Conservation (phyloP, 2,888 invertebrate species). For the Alloplasta piceator region DNA sequence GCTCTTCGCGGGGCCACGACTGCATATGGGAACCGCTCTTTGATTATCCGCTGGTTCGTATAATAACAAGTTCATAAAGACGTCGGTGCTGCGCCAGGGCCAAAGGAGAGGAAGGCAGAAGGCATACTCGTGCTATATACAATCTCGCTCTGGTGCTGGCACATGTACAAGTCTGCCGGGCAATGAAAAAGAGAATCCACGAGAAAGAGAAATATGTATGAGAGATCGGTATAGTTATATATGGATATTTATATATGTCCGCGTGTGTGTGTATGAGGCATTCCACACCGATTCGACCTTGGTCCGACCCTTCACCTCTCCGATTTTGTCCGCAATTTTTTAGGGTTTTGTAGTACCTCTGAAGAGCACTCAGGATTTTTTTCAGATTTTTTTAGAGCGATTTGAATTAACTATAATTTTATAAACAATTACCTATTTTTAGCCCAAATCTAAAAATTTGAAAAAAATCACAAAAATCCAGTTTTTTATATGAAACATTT, state of each 20-base stretch:
- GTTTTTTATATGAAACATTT: no score
- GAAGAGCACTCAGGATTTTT: no score
- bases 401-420: no score
- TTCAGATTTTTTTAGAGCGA: no score
- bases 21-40: constrained; percentile 78
- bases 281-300: no score
- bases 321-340: no score
- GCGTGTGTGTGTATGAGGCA: constrained; percentile 8
- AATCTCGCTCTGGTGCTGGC: background rate
- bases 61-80: constrained; percentile 82
- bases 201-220: constrained; percentile 27
- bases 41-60: constrained; percentile 80
- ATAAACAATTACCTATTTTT: no score
- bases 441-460: no score
- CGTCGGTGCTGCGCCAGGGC: constrained; percentile 74
- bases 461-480: no score
- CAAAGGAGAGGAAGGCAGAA: constrained; percentile 47
- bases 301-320: no score
- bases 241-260: constrained; percentile 21
- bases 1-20: constrained; percentile 53
- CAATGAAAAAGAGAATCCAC: constrained; percentile 37
- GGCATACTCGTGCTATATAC: constrained; percentile 13
- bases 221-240: constrained; percentile 37
- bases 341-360: no score
- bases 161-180: constrained; percentile 46